These are phyloP conservation scores for Pristionchus exspectatus DNA, from an alignment of 2,888 invertebrate species.

Conservation along the genomic window DNA sequence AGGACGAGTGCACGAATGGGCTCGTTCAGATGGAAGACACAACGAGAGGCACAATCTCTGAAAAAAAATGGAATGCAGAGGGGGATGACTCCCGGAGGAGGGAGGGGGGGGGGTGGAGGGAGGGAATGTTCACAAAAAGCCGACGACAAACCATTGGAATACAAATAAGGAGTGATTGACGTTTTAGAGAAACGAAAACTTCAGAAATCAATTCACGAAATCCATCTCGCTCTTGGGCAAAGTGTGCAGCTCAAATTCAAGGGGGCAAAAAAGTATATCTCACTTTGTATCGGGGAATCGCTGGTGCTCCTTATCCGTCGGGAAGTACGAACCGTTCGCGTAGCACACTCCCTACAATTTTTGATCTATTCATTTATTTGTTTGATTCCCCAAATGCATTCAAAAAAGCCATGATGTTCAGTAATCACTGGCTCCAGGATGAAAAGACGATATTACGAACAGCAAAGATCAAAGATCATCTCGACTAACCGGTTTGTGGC, in stretches of 20 bases:
- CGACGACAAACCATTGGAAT: too few relatives aligned
- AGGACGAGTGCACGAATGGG: constrained; percentile 60
- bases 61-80: neutral
- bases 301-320: constrained; percentile 58
- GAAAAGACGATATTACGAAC: neutral
- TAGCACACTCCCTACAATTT: constrained; percentile 68
- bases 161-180: too few relatives aligned
- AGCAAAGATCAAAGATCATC: neutral
- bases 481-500: neutral
- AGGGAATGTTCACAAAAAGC: neutral
- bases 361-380: neutral
- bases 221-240: neutral
- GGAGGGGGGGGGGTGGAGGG: too few relatives aligned
- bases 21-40: constrained; percentile 60
- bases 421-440: neutral
- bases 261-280: neutral
- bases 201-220: neutral
- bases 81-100: too few relatives aligned
- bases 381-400: too few relatives aligned
- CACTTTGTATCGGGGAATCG: constrained; percentile 58
- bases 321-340: constrained; percentile 73
- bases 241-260: neutral
- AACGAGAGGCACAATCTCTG: constrained; percentile 61
- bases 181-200: neutral
- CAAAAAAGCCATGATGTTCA: neutral